phyloP scores from a whole-genome alignment of 2,797 vertebrate species.

The Pseudochirops cupreus region DNA sequence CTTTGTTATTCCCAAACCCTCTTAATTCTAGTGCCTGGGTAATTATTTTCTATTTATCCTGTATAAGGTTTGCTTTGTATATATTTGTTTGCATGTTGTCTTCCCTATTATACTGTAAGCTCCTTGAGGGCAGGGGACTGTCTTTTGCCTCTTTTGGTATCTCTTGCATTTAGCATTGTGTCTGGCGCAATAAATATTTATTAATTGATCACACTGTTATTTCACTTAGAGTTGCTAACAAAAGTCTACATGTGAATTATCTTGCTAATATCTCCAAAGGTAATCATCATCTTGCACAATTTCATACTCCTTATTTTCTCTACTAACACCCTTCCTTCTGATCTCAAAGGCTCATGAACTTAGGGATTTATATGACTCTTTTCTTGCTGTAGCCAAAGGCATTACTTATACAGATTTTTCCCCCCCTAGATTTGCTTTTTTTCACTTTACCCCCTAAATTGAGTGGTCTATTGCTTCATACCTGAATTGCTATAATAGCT shows the following conservation, averaged over 20 bases:
- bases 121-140: not conserved
- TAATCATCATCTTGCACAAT: not conserved
- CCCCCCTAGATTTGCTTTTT: not conserved
- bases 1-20: not conserved
- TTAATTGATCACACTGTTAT: not conserved
- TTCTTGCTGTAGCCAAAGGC: not conserved
- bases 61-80: not conserved
- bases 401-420: not conserved
- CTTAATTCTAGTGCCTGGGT: not conserved
- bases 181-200: not conserved
- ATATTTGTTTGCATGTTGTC: not conserved
- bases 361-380: not conserved
- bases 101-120: not conserved
- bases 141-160: not conserved
- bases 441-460: not conserved
- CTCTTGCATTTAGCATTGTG: not conserved
- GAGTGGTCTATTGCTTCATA: not conserved
- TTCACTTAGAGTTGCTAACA: not conserved
- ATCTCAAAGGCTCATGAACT: not conserved
- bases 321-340: not conserved
- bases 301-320: not conserved
- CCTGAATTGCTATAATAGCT: not conserved
- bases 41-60: not conserved
- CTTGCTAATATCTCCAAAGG: not conserved
- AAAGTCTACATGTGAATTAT: not conserved